Evolutionary conservation across 2,888 invertebrate species (phyloP), one percentile per base, ranked within the genome.

Genomic region (Nesidiocoris tenuis): DNA sequence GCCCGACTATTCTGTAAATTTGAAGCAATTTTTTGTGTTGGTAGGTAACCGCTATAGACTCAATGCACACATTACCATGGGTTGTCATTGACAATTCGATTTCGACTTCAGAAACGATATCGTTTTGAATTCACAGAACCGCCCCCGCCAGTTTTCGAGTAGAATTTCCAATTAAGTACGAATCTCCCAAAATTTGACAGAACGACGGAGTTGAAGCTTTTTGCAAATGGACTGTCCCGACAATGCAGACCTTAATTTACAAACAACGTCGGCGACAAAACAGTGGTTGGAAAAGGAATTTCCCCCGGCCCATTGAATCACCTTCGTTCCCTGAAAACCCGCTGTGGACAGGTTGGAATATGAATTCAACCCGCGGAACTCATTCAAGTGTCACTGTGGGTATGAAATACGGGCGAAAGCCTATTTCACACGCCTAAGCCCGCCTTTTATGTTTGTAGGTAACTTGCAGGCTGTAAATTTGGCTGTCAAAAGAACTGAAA

Each of bases 401-500:
- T 70, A 70, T 70, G 59, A 70, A 59, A 70, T 70, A 70, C 70
- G 59, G 59, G 17, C 70, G 21, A 18, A 17, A 59, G 59, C 59
- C 59, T 70, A 59, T 59, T 70, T 18, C 24, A 59, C 59, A 22
- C 39, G 39, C 3, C 70, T 70, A 65, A 65, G 65, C 70, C 70
- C 24, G 3, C 23, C 70, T 70, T 70, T 70, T 70, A 59, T 59
- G 70, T 19, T 57, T 59, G 59, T 57, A 24, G 70, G 39, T 39
- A 39, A 56, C 70, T 70, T 25, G 59, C 59, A 56, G 70, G 70
- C 25, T 70, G 70, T 70, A 70, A 70, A 70, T 70, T 59, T 59
- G 70, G 59, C 24, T 70, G 70, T 70, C 70, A 70, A 59, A 70
- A 59, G 70, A 57, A 70, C 57, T 70, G 57, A 21, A 70, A 70